Evolutionary conservation across 2,888 invertebrate genomes (phyloP).

Genomic region (Platycnemis pennipes): DNA sequence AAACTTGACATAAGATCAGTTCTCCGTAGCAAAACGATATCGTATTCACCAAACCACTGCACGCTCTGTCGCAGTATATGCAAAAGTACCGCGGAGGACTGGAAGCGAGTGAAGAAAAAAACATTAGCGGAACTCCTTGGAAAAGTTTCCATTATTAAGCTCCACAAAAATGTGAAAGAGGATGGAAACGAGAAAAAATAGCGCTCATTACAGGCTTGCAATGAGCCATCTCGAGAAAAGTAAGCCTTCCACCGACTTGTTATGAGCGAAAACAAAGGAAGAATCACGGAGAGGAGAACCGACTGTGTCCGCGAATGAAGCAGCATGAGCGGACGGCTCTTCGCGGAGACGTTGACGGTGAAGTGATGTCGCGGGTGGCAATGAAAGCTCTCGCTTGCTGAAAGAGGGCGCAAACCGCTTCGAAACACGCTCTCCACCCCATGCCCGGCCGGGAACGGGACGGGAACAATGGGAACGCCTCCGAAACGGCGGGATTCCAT

Average conservation of each 20-base stretch:
- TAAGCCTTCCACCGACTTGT: neutral
- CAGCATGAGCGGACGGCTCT: neutral
- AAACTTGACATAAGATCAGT: too few relatives aligned
- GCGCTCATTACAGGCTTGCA: neutral
- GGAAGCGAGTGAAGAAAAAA: too few relatives aligned
- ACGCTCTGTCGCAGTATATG: too few relatives aligned
- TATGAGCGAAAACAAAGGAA: neutral
- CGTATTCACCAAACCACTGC: too few relatives aligned
- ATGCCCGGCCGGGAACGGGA: too few relatives aligned
- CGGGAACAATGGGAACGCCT: too few relatives aligned
- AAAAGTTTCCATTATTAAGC: neutral
- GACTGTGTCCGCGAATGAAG: neutral
- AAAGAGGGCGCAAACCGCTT: too few relatives aligned
- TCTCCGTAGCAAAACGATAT: too few relatives aligned
- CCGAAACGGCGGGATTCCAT: too few relatives aligned
- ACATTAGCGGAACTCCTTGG: neutral
- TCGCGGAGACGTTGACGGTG: neutral
- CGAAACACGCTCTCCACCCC: too few relatives aligned
- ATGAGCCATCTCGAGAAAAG: neutral
- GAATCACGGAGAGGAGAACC: neutral
- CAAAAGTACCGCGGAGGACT: too few relatives aligned
- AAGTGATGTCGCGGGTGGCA: neutral
- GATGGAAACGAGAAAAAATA: neutral
- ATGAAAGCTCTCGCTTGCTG: neutral
- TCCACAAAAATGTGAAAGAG: neutral